Conservation (phyloP, 1,140 invertebrate species). For the Pachypsylla venusta region DNA sequence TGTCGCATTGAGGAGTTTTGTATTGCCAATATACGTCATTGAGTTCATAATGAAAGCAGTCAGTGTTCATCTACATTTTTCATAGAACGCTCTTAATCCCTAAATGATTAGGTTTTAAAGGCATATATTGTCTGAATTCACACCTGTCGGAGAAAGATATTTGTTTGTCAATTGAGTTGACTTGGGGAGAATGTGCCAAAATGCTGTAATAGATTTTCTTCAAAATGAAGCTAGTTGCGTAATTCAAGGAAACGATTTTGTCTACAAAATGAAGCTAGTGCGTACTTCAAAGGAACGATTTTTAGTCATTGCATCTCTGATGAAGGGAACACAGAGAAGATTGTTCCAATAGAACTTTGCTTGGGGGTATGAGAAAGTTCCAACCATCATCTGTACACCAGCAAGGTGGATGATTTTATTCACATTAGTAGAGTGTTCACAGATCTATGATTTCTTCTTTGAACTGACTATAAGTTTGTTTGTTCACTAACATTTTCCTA, state of each 20-base stretch:
- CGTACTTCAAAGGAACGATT: neutral
- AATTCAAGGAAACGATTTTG: neutral
- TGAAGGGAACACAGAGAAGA: neutral
- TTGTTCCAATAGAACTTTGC: neutral
- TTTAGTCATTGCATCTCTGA: neutral
- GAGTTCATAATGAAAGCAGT: no score
- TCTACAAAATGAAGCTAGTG: neutral
- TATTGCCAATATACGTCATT: no score
- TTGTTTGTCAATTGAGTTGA: neutral
- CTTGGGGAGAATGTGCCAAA: neutral
- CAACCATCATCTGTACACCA: neutral
- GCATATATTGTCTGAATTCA: neutral
- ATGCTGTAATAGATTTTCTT: neutral
- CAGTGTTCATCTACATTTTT: no score
- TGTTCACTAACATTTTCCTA: neutral
- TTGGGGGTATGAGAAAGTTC: neutral
- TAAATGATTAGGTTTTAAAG: neutral
- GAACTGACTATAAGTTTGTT: neutral
- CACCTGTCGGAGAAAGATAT: neutral
- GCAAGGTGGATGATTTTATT: neutral
- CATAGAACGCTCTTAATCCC: no score
- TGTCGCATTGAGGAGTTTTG: no score
- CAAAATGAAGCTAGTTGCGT: neutral
- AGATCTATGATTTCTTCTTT: neutral
- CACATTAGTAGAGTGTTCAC: neutral